Percentiles rank a stretch among this genome's conserved stretches.
These are phyloP conservation scores for Hirtodrosophila trivittata DNA, from an alignment of 2,888 invertebrate species.

Conservation along the genomic window DNA sequence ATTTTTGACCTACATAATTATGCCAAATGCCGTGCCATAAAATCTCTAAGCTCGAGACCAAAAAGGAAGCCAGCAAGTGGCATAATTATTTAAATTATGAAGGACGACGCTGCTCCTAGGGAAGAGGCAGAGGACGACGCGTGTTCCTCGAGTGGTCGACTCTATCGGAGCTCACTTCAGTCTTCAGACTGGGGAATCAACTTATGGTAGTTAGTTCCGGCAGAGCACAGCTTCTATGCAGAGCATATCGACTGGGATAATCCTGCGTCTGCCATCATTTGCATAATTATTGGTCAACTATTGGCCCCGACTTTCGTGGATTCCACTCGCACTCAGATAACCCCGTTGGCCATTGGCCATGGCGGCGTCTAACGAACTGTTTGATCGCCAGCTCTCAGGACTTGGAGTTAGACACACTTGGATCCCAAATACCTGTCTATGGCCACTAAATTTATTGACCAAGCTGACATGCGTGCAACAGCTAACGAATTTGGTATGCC, in stretches of 20 bases:
- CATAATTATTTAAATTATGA: constrained; percentile 79
- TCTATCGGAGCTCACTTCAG: too few relatives aligned
- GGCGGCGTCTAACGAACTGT: constrained; percentile 76
- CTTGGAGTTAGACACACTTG: too few relatives aligned
- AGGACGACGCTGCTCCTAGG: constrained; percentile 64
- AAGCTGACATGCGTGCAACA: constrained; percentile 59
- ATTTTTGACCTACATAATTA: constrained; percentile 84
- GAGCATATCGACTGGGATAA: constrained; percentile 57
- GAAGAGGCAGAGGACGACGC: constrained; percentile 44
- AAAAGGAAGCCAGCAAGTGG: constrained; percentile 79
- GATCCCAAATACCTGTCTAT: constrained; percentile 26
- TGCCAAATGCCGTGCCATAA: constrained; percentile 78
- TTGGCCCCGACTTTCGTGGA: constrained; percentile 1
- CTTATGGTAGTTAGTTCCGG: constrained; percentile 71
- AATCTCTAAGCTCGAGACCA: constrained; percentile 70
- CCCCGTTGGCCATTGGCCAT: constrained; percentile 51
- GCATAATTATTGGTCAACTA: constrained; percentile 73
- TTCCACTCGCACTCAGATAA: too few relatives aligned
- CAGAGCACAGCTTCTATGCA: constrained; percentile 76
- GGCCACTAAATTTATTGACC: constrained; percentile 64
- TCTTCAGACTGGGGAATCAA: constrained; percentile 77
- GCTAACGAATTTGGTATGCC: constrained; percentile 46
- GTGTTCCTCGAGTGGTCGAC: constrained; percentile 56
- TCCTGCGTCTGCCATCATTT: constrained; percentile 64
- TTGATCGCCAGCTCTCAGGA: constrained; percentile 66